Evolutionary conservation across 1,140 invertebrate species (phyloP).

Genomic region (Nymphalis io): DNA sequence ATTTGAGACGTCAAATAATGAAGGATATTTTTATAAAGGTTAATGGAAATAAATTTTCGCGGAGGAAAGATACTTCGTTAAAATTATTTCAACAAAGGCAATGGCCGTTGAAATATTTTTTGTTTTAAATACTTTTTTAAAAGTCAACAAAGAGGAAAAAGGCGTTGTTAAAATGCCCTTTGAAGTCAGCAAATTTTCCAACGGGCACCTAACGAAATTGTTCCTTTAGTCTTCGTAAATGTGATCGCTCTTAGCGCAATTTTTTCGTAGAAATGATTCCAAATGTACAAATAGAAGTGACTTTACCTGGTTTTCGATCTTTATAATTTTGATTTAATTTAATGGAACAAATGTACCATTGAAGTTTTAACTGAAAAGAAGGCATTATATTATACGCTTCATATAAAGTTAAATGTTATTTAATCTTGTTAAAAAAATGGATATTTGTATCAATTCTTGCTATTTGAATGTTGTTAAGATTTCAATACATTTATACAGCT

Average conservation of each 20-base stretch:
- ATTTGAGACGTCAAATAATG: neutral
- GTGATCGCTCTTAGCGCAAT: slow-evolving; percentile 65
- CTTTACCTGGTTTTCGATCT: neutral
- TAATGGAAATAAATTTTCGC: slow-evolving; percentile 20
- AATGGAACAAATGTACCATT: neutral
- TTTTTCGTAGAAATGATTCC: slow-evolving; percentile 43
- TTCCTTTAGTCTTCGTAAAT: slow-evolving; percentile 74
- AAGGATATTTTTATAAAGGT: neutral
- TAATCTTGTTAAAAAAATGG: no score
- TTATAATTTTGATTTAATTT: neutral
- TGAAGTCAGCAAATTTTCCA: slow-evolving; percentile 73
- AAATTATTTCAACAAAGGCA: slow-evolving; percentile 36
- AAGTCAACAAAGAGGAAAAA: slow-evolving; percentile 64
- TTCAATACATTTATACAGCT: no score
- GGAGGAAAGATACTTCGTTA: slow-evolving; percentile 37
- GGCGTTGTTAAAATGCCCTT: slow-evolving; percentile 72
- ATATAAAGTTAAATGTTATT: no score
- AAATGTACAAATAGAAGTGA: slow-evolving; percentile 29
- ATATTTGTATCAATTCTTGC: no score
- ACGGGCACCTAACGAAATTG: slow-evolving; percentile 75
- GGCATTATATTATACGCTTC: no score
- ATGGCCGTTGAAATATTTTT: slow-evolving; percentile 43
- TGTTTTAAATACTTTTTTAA: slow-evolving; percentile 66
- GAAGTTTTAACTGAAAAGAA: no score
- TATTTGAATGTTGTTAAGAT: no score